phyloP scores from a whole-genome alignment of 1,140 invertebrate species.

The Neodiprion pinetum region DNA sequence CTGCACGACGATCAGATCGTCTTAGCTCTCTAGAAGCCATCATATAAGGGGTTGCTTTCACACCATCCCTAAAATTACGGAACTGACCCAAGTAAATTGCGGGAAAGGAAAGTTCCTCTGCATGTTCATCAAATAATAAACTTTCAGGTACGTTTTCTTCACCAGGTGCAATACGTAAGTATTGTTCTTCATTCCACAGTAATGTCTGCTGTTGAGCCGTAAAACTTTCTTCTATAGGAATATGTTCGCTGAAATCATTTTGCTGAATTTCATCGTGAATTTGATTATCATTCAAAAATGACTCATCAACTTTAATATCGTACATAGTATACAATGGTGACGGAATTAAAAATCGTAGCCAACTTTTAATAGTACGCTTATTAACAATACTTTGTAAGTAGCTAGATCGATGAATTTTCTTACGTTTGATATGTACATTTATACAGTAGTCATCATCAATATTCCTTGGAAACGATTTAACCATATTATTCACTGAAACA shows the following conservation, averaged over 20 bases:
- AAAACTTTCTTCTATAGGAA: slow-evolving; percentile 37
- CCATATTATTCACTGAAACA: slow-evolving; percentile 47
- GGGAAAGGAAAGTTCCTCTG: slow-evolving; percentile 53
- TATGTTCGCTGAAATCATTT: slow-evolving; percentile 36
- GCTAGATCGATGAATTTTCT: slow-evolving; percentile 38
- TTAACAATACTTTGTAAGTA: slow-evolving; percentile 28
- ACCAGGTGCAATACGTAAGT: slow-evolving; percentile 42
- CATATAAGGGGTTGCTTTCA: slow-evolving; percentile 30
- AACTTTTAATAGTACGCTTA: slow-evolving; percentile 31
- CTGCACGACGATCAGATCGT: slow-evolving; percentile 32
- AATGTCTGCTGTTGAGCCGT: slow-evolving; percentile 45
- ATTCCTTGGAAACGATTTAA: slow-evolving; percentile 47
- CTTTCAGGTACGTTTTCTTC: slow-evolving; percentile 32
- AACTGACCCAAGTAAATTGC: slow-evolving; percentile 46
- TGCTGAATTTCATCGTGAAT: slow-evolving; percentile 20
- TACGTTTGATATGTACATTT: slow-evolving; percentile 42
- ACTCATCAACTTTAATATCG: slow-evolving; percentile 6
- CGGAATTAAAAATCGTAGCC: slow-evolving; percentile 26
- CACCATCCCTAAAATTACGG: slow-evolving; percentile 38
- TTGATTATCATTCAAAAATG: slow-evolving; percentile 16
- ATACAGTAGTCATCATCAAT: slow-evolving; percentile 47
- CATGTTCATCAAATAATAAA: slow-evolving; percentile 39
- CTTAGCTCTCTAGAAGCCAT: slow-evolving; percentile 38
- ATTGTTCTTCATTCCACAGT: slow-evolving; percentile 44
- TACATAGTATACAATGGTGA: slow-evolving; percentile 27